Evolutionary conservation across 1,140 invertebrate genomes (phyloP), one percentile per base, ranked within the genome.

Genomic region (Rhagoletis zephyria): DNA sequence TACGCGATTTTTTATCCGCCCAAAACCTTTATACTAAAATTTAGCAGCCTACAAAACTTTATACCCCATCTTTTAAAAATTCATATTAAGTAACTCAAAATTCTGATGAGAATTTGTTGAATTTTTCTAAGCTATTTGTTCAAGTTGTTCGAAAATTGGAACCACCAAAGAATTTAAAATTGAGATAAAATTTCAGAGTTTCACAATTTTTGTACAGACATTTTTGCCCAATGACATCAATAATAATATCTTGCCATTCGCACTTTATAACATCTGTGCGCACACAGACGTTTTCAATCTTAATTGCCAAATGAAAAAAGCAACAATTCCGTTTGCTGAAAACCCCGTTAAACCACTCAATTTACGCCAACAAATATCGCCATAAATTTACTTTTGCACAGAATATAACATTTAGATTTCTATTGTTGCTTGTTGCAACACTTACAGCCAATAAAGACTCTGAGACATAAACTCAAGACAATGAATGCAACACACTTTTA

Each of bases 341-440:
- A 56, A 5, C 42, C 30, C 5, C 61, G n/a, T 14, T 14, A 14
- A 56, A 4, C 9, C n/a, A 63, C 16, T 9, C 14, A n/a, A 19
- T 74, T 74, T 45, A 45, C 70, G 48, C 42, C 16, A 74, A 74
- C 40, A 70, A 45, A 70, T 70, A 6, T 45, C 9, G 30, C 2
- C 14, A 70, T 70, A 42, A 40, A 70, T 45, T 45, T 45, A 45
- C 45, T 16, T 51, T 51, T n/a, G 70, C 45, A 19, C 40, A 6
- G 4, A 14, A 74, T 67, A 30, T 67, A 30, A 30, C 64, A 67
- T 67, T 67, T 67, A 74, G 48, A 74, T 42, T 45, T 14, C 70
- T 16, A 16, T 74, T 74, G 70, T 74, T 42, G 45, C 45, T 74
- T 74, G 70, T 74, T 42, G 45, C 45, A 74, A 74, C 42, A 74